Evolutionary conservation across 2,888 invertebrate genomes (phyloP).

Genomic region (Brachypterus glaber): DNA sequence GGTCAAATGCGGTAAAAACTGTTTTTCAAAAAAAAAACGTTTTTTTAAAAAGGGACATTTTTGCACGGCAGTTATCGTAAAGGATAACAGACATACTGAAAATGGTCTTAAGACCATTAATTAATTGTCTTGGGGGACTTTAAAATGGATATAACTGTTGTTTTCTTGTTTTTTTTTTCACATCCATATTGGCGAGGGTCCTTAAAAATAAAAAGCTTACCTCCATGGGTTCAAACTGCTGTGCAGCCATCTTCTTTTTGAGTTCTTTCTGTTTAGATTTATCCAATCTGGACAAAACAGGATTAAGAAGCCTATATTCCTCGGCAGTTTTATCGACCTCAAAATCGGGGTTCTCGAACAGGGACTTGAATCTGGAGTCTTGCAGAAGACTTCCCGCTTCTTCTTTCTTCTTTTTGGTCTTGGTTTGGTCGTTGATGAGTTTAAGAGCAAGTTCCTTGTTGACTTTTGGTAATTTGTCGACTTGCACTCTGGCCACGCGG

Average conservation of each 20-base stretch:
- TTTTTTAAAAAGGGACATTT: no score
- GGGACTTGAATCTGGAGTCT: conserved; percentile 80
- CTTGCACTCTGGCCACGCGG: conserved; percentile 66
- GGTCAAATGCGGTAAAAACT: no score
- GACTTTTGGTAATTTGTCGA: conserved; percentile 75
- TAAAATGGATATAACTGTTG: no score
- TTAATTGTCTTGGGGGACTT: no score
- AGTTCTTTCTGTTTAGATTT: conserved; percentile 56
- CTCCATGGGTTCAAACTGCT: conserved; percentile 40
- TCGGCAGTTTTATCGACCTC: conserved; percentile 80
- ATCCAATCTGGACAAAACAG: conserved; percentile 74
- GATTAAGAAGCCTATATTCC: conserved; percentile 80
- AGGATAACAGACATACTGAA: no score
- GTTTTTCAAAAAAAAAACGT: no score
- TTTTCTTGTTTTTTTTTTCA: no score
- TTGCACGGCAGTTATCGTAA: no score
- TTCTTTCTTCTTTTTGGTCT: conserved; percentile 48
- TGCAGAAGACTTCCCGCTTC: conserved; percentile 55
- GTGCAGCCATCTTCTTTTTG: conserved; percentile 46
- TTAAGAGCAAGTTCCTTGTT: conserved; percentile 85
- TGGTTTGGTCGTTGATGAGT: conserved; percentile 58
- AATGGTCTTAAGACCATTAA: no score
- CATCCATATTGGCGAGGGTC: no score
- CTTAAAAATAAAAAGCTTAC: no score
- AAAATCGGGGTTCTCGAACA: conserved; percentile 90